Conservation (phyloP, 2,888 invertebrate genomes). For the Stenodema calcarata region DNA sequence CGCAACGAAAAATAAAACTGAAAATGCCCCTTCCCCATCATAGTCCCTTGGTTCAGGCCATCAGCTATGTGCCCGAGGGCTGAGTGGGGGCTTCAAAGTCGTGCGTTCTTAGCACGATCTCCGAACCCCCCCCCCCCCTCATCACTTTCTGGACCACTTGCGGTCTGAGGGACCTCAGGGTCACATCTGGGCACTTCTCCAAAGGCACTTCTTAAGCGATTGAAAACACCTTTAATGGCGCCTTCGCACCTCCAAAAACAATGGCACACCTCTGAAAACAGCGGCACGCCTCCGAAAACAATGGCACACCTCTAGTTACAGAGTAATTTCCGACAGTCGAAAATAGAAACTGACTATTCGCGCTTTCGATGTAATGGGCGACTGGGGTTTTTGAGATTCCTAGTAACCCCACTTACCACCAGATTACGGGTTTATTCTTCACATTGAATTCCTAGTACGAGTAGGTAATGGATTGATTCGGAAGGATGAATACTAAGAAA, state of each 20-base stretch:
- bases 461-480: too few species aligned
- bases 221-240: slow-evolving; percentile 28
- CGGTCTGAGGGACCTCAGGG: neutral
- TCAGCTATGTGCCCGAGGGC: neutral
- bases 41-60: neutral
- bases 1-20: slow-evolving; percentile 17
- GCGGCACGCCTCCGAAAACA: neutral
- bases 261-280: neutral
- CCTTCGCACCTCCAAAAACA: neutral
- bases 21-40: neutral
- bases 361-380: too few species aligned
- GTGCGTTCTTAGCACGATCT: slow-evolving; percentile 28
- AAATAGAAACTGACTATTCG: neutral
- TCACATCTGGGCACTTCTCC: neutral
- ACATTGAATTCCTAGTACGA: too few species aligned
- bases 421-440: too few species aligned
- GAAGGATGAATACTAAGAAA: too few species aligned
- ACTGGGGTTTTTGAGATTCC: too few species aligned
- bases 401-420: too few species aligned
- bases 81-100: neutral
- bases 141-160: neutral
- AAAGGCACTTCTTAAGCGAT: neutral
- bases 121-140: neutral
- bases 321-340: neutral
- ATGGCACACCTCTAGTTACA: neutral